Conservation (phyloP, 1,140 invertebrate genomes). For the Drosophila ercepeae region DNA sequence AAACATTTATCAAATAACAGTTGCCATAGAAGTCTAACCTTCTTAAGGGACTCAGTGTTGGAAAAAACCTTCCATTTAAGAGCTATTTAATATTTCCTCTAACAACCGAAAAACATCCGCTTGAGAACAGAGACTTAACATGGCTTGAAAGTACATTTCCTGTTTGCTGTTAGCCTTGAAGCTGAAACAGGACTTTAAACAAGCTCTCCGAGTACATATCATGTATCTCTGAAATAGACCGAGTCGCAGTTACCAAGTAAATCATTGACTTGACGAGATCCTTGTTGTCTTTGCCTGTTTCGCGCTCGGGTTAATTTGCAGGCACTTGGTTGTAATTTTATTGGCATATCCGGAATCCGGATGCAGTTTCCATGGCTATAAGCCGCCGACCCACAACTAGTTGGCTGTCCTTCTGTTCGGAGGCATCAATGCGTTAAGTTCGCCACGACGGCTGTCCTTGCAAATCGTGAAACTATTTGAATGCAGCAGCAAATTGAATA, state of each 20-base stretch:
- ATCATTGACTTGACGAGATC: slow-evolving; percentile 3
- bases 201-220: background rate
- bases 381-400: slow-evolving; percentile 39
- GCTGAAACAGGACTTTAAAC: background rate
- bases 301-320: slow-evolving; percentile 55
- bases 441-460: slow-evolving; percentile 24
- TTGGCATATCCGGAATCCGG: slow-evolving; percentile 53
- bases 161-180: background rate
- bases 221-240: slow-evolving; percentile 2
- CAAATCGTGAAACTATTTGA: slow-evolving; percentile 37
- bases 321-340: slow-evolving; percentile 60
- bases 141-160: background rate
- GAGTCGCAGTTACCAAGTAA: slow-evolving; percentile 1
- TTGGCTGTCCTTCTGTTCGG: slow-evolving; percentile 38
- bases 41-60: too few relatives aligned
- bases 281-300: slow-evolving; percentile 35
- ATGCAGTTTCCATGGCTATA: slow-evolving; percentile 16
- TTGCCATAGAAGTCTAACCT: background rate
- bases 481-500: slow-evolving; percentile 61
- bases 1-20: slow-evolving; percentile 11
- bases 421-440: slow-evolving; percentile 61
- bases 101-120: background rate
- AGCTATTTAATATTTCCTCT: background rate
- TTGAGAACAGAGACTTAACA: background rate
- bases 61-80: background rate